Evolutionary conservation across 2,113 vertebrate species (phyloP), one percentile per base, ranked within the genome.

Genomic region (Pterocles burchelli): DNA sequence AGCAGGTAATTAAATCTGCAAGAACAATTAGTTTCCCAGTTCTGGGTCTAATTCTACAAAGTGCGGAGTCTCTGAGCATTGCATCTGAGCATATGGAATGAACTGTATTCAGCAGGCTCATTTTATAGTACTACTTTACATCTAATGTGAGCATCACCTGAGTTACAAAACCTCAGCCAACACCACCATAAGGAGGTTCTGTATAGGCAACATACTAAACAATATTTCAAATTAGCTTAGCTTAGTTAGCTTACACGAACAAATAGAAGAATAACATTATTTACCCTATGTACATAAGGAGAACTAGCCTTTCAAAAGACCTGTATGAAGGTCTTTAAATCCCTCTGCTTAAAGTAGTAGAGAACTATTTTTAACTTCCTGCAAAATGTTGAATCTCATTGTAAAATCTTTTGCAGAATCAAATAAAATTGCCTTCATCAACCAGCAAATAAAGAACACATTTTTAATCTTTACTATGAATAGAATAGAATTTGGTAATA

Each of bases 71-170:
- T 41, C 63, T 45, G 13, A 65, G 11, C 17, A 45, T 61, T 78
- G 20, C 2, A 1, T 61, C 21, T 61, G 29, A 75, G 36, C 14
- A 36, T 8, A 75, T 0, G 1, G 10, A 78, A 67, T 3, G 1
- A 81, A 49, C 19, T 21, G n/a, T 77, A 67, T 75, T 78, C 29
- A 41, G 8, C 25, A 34, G 2, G 10, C 3, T 93, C 26, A 59
- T 71, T 95, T 95, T 84, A 43, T 62, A 71, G 38, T 52, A 36
- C 4, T 22, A 21, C 9, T 81, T 74, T 73, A 36, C 3, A 2
- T 25, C 43, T 77, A 36, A 65, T 7, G 10, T 51, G 14, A 52
- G 8, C 36, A 66, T 28, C 31, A 58, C 19, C 17, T 75, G 43
- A 31, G 15, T 45, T 52, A 59, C 7, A 72, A 85, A 51, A 49